Evolutionary conservation across 2,797 vertebrate genomes (phyloP).

Genomic region (Chelmon rostratus): DNA sequence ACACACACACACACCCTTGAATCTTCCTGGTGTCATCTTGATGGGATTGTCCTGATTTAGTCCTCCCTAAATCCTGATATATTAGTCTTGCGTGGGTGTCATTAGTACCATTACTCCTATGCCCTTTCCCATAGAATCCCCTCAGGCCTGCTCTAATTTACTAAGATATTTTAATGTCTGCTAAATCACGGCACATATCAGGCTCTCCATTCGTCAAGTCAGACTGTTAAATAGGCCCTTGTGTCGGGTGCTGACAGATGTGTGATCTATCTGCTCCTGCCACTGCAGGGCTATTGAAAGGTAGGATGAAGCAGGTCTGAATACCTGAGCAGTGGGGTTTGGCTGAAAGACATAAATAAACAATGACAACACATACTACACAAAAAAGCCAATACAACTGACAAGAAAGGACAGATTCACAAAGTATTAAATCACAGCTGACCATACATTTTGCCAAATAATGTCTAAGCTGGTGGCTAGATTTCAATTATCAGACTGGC

Average conservation of each 20-base stretch:
- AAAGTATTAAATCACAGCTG: conserved; percentile 71
- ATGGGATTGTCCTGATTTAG: conserved; percentile 76
- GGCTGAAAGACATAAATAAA: conserved; percentile 64
- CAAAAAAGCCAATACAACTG: conserved; percentile 65
- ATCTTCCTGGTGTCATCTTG: conserved; percentile 59
- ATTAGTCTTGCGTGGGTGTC: conserved; percentile 76
- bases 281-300: conserved; percentile 49
- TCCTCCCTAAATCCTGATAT: conserved; percentile 74
- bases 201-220: conserved; percentile 77
- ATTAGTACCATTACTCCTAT: conserved; percentile 78
- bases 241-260: conserved; percentile 63
- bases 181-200: conserved; percentile 76
- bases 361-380: conserved; percentile 63
- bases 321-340: conserved; percentile 72
- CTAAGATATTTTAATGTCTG: conserved; percentile 82
- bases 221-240: conserved; percentile 69
- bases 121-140: conserved; percentile 76
- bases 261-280: conserved; percentile 60
- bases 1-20: conserved; percentile 34
- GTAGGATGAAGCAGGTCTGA: conserved; percentile 63
- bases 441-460: conserved; percentile 74
- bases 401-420: conserved; percentile 74
- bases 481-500: conserved; percentile 75
- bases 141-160: conserved; percentile 77
- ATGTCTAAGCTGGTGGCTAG: conserved; percentile 75